These are phyloP conservation scores for Sebastolobus altivelis DNA, from an alignment of 2,797 vertebrate species.

Conservation along the genomic window DNA sequence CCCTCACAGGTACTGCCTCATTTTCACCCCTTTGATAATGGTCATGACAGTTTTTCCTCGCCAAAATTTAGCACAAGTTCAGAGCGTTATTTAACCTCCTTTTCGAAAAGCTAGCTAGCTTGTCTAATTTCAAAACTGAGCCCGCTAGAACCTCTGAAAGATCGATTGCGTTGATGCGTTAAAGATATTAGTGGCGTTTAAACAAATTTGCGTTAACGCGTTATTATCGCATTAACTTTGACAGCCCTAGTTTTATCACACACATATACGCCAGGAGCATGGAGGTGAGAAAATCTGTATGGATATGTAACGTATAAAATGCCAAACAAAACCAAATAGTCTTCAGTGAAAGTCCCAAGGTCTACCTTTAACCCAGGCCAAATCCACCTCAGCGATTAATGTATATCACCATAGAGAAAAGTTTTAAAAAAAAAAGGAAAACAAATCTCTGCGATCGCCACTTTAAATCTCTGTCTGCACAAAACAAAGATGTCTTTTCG, in stretches of 20 bases:
- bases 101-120: too few species aligned
- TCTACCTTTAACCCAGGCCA: not conserved
- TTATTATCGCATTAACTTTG: too few species aligned
- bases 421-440: not conserved
- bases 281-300: too few species aligned
- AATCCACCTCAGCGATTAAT: not conserved
- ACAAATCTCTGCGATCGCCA: constrained; percentile 2
- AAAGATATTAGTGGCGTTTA: too few species aligned
- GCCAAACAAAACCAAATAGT: not conserved
- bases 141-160: fast-evolving
- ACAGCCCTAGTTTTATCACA: too few species aligned
- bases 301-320: not conserved
- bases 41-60: too few species aligned
- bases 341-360: not conserved
- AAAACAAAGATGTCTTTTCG: constrained; percentile 49
- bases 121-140: too few species aligned
- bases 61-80: too few species aligned
- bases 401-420: not conserved
- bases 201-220: too few species aligned
- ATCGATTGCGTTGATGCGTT: too few species aligned
- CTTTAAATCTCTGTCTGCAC: constrained; percentile 30
- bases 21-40: too few species aligned
- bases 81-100: fast-evolving
- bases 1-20: too few species aligned
- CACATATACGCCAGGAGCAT: not conserved